Conservation (phyloP, 2,888 invertebrate species). For the Stegana nigrithorax region DNA sequence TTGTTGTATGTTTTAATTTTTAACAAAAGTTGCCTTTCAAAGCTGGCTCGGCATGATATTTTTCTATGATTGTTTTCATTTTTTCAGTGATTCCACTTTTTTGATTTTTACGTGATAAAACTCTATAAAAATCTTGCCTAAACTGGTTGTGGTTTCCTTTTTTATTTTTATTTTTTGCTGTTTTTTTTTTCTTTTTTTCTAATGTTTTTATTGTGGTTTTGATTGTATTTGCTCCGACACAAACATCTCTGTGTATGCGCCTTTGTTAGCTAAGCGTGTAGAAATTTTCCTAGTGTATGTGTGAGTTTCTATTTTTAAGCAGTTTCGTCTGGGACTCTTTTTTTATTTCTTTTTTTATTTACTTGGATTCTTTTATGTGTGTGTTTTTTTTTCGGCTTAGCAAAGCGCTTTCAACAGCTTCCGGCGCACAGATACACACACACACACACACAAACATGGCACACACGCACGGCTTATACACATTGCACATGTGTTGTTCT, state of each 20-base stretch:
- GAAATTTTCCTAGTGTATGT: no score
- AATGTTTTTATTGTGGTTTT: constrained; percentile 24
- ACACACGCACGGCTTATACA: not conserved
- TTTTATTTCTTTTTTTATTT: not conserved
- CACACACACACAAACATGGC: not conserved
- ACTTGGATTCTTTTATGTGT: not conserved
- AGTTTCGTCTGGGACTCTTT: not conserved
- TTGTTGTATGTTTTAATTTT: no score
- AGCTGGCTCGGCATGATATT: no score
- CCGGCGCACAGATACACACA: not conserved
- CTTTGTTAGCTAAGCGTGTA: no score
- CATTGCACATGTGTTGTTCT: not conserved
- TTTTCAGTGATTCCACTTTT: not conserved
- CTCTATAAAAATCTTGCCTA: not conserved
- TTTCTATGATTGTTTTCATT: no score
- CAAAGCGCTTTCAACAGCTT: constrained; percentile 14
- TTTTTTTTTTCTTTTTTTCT: not conserved
- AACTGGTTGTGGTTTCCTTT: not conserved
- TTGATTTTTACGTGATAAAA: not conserved
- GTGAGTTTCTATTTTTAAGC: not conserved
- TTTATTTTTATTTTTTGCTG: constrained; percentile 10
- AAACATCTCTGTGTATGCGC: not conserved
- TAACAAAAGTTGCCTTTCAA: no score
- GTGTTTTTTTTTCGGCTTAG: not conserved
- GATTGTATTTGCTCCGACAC: constrained; percentile 30